Percentiles rank a stretch among this genome's conserved stretches.
phyloP scores from a whole-genome alignment of 1,140 invertebrate species.

The Colletes latitarsis region DNA sequence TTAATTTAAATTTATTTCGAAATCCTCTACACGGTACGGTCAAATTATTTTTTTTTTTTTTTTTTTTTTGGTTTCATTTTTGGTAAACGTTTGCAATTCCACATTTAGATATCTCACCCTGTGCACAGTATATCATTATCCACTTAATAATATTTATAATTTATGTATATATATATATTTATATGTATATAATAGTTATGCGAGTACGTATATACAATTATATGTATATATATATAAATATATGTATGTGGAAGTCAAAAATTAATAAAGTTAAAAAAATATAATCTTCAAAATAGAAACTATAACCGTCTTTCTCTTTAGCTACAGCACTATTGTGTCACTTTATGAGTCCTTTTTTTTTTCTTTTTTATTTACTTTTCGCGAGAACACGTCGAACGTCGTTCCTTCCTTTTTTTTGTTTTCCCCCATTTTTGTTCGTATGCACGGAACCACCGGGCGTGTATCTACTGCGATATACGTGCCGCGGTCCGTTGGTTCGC shows the following conservation, averaged over 20 bases:
- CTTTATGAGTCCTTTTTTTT: slow-evolving; percentile 45
- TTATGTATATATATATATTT: slow-evolving; percentile 48
- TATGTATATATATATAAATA: slow-evolving; percentile 51
- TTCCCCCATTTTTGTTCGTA: slow-evolving; percentile 34
- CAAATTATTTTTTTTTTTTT: too few relatives aligned
- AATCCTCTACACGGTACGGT: too few relatives aligned
- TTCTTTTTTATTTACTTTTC: slow-evolving; percentile 22
- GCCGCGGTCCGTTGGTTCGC: slow-evolving; percentile 28
- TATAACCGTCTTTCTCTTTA: slow-evolving; percentile 69
- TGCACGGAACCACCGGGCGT: slow-evolving; percentile 50
- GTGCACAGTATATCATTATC: slow-evolving; percentile 16
- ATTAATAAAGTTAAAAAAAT: slow-evolving; percentile 75
- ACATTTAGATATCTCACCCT: not conserved
- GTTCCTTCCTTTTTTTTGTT: slow-evolving; percentile 38
- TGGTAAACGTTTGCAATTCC: not conserved
- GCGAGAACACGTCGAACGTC: slow-evolving; percentile 66
- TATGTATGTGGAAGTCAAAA: slow-evolving; percentile 70
- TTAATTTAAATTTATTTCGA: too few relatives aligned
- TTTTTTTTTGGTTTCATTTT: too few relatives aligned
- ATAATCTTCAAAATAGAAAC: slow-evolving; percentile 74
- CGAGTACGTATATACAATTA: slow-evolving; percentile 51
- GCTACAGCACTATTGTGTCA: slow-evolving; percentile 64
- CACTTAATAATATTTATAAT: slow-evolving; percentile 42
- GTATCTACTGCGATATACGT: slow-evolving; percentile 34
- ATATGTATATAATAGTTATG: slow-evolving; percentile 54